A percentile compares a stretch with the other conserved stretches of the same genome.
Conservation (phyloP, 2,113 vertebrate species). For the Microcebus murinus region DNA sequence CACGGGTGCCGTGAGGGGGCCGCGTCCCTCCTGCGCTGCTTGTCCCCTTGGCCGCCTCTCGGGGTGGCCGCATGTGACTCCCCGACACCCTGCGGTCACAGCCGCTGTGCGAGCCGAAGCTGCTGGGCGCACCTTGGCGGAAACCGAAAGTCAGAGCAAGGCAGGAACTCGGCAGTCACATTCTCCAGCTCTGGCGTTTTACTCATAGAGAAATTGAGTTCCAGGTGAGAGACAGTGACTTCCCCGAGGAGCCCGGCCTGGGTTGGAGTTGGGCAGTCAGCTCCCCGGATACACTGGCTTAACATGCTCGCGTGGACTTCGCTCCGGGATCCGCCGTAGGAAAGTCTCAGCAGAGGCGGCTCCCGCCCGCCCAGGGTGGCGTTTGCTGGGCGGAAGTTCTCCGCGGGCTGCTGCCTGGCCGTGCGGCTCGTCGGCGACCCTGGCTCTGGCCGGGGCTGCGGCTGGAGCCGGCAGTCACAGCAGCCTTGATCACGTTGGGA, state of each 20-base stretch:
- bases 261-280: background rate
- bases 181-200: background rate
- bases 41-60: background rate
- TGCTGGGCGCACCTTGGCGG: background rate
- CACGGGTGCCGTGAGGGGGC: background rate
- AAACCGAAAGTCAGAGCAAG: background rate
- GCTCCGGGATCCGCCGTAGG: background rate
- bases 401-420: fast-evolving
- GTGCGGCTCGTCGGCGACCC: too few species aligned
- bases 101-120: background rate
- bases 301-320: background rate
- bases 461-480: background rate
- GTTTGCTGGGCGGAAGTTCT: too few species aligned
- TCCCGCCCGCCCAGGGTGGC: fast-evolving
- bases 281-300: background rate
- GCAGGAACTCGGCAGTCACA: background rate
- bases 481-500: background rate
- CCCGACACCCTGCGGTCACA: background rate
- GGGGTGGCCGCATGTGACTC: background rate
- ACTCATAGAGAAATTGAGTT: background rate
- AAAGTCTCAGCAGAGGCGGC: background rate
- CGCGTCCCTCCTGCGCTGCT: background rate
- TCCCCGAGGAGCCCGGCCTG: background rate
- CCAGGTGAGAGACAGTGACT: background rate
- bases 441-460: background rate